A percentile compares a stretch with the other conserved stretches of the same genome.
Conservation (phyloP, 2,113 vertebrate genomes). For the Pituophis catenifer region DNA sequence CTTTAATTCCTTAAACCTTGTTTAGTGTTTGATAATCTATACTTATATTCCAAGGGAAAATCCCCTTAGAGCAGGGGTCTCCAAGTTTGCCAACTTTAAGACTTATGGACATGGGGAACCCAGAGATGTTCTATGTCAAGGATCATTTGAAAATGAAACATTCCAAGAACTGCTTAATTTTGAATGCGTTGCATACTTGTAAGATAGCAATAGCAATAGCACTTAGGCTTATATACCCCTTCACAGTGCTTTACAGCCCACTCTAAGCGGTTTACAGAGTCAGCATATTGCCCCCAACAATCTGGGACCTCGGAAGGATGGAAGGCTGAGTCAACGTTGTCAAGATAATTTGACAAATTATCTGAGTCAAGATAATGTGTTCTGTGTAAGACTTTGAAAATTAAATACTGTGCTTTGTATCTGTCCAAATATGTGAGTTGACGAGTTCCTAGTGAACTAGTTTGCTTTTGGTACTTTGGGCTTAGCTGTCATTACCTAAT, state of each 20-base stretch:
- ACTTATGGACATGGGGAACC: neutral
- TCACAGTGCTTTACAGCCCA: too few relatives aligned
- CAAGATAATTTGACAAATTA: too few relatives aligned
- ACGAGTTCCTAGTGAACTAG: neutral
- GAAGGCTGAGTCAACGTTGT: too few relatives aligned
- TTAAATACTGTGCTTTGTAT: neutral
- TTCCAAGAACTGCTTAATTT: neutral
- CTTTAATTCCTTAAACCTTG: neutral
- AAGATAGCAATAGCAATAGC: neutral
- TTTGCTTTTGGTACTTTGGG: neutral
- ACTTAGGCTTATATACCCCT: too few relatives aligned
- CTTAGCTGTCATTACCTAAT: neutral
- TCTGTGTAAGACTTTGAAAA: neutral
- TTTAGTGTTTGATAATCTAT: neutral
- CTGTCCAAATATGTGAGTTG: neutral
- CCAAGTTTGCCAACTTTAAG: neutral
- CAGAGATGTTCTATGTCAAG: neutral
- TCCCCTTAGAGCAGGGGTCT: neutral
- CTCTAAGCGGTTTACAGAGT: too few relatives aligned
- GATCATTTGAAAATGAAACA: neutral
- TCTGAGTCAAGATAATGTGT: neutral
- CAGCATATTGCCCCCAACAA: too few relatives aligned
- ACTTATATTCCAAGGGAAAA: neutral
- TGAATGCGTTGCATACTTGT: neutral
- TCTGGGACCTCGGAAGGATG: too few relatives aligned